Percentiles rank a stretch among this genome's conserved stretches.
These are phyloP conservation scores for Metaphire vulgaris DNA, from an alignment of 1,140 invertebrate species.

Conservation along the genomic window DNA sequence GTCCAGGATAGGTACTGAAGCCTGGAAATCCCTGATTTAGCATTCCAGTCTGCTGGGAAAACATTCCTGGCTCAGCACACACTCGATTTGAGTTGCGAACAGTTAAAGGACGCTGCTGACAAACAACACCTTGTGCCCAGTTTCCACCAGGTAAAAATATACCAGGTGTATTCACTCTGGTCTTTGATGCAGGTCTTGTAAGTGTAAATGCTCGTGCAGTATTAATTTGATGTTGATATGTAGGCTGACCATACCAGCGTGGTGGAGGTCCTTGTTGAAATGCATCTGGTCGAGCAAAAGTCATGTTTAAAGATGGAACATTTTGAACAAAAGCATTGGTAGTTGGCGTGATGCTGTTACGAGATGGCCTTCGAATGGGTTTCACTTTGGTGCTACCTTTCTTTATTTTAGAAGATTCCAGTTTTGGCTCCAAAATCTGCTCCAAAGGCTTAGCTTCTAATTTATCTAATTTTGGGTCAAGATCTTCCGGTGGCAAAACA, in stretches of 20 bases:
- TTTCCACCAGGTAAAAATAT: neutral
- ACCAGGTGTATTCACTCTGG: neutral
- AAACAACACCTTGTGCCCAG: neutral
- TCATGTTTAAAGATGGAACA: neutral
- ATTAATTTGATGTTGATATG: neutral
- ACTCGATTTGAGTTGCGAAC: neutral
- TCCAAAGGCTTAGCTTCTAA: constrained; percentile 8
- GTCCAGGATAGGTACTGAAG: neutral
- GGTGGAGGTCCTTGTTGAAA: neutral
- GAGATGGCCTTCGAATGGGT: neutral
- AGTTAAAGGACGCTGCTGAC: neutral
- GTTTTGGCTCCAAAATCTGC: neutral
- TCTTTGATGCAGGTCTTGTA: neutral
- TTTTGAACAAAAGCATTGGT: neutral
- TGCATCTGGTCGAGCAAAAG: neutral
- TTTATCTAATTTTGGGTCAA: constrained; percentile 67
- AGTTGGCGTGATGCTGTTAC: neutral
- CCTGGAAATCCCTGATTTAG: neutral
- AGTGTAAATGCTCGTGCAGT: neutral
- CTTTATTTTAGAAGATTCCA: neutral
- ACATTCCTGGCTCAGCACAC: neutral
- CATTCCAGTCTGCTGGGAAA: neutral
- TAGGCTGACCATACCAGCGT: neutral
- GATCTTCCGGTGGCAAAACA: constrained; percentile 81
- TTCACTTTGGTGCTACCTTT: neutral